These are phyloP conservation scores for Polyploca ridens DNA, from an alignment of 2,888 invertebrate species.

Conservation along the genomic window DNA sequence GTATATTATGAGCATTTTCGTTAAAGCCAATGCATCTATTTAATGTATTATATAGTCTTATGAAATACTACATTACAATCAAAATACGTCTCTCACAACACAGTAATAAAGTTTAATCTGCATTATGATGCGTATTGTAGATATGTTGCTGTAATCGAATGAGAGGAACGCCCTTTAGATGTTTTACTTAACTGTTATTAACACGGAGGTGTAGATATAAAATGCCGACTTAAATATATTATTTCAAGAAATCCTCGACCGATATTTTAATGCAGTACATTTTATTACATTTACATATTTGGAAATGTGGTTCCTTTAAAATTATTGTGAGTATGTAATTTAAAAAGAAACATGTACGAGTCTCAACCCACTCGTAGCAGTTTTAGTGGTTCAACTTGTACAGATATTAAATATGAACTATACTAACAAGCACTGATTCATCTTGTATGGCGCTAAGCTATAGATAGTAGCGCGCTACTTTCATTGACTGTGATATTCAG, in stretches of 20 bases:
- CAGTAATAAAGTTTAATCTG: constrained; percentile 44
- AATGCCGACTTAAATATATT: constrained; percentile 61
- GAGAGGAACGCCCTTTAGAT: constrained; percentile 66
- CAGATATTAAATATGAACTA: neutral
- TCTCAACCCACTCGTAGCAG: neutral
- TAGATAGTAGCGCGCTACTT: too few species aligned
- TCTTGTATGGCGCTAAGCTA: too few species aligned
- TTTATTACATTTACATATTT: constrained; percentile 18
- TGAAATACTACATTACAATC: constrained; percentile 23
- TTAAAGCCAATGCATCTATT: constrained; percentile 62
- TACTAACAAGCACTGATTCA: too few species aligned
- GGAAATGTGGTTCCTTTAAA: constrained; percentile 5
- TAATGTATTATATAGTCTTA: constrained; percentile 40
- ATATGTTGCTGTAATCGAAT: constrained; percentile 47
- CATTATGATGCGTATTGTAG: constrained; percentile 18
- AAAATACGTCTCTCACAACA: constrained; percentile 28
- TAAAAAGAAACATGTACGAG: neutral
- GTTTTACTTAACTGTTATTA: constrained; percentile 77
- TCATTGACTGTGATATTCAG: too few species aligned
- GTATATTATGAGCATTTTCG: constrained; percentile 83
- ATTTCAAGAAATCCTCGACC: constrained; percentile 48
- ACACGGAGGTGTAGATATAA: constrained; percentile 69
- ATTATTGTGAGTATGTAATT: constrained; percentile 9
- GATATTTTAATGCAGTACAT: constrained; percentile 30
- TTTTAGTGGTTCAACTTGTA: neutral